Conservation (phyloP, 2,888 invertebrate genomes). For the Nemurella pictetii region DNA sequence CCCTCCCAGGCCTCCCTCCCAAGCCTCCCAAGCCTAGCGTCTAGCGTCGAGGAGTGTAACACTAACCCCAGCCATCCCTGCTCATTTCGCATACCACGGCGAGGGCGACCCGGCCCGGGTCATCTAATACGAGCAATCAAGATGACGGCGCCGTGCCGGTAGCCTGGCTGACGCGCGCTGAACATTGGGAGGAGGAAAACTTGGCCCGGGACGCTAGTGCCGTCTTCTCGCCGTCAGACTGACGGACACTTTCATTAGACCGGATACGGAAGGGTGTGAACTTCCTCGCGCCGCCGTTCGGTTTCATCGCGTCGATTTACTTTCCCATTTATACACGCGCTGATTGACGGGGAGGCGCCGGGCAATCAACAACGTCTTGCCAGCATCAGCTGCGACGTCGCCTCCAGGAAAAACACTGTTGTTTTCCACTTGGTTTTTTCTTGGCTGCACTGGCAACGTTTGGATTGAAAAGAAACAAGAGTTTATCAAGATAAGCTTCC, state of each 20-base stretch:
- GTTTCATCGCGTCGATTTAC: constrained; percentile 5
- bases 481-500: neutral
- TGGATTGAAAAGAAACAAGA: neutral
- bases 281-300: constrained; percentile 17
- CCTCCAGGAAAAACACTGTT: neutral
- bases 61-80: too few species aligned
- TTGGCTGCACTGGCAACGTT: neutral
- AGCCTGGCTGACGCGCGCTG: too few species aligned
- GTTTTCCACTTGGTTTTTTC: neutral
- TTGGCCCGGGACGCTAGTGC: neutral
- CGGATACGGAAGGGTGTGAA: constrained; percentile 32
- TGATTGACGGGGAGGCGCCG: constrained; percentile 22
- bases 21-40: too few species aligned
- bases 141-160: neutral
- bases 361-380: constrained; percentile 16
- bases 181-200: neutral
- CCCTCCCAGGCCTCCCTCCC: too few species aligned
- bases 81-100: neutral
- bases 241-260: constrained; percentile 32
- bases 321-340: constrained; percentile 11
- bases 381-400: neutral
- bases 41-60: too few species aligned
- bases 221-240: constrained; percentile 13
- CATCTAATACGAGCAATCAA: too few species aligned
- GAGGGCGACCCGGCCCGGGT: neutral